Evolutionary conservation across 2,113 vertebrate species (phyloP), one percentile per base, ranked within the genome.

Genomic region (Meleagris gallopavo): DNA sequence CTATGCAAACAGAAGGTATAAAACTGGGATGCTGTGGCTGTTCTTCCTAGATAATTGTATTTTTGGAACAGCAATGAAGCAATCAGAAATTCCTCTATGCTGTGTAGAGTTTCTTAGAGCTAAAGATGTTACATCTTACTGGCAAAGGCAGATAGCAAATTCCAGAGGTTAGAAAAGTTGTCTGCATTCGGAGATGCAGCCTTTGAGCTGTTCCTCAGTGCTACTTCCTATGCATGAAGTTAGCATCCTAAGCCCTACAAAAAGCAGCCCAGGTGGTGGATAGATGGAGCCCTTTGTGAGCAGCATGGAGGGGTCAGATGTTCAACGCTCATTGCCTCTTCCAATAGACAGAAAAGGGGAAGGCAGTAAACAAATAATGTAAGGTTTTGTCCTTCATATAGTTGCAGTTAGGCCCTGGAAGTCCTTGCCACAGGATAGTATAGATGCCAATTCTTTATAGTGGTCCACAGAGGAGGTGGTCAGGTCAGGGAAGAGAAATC

Each of bases 11-110:
- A 52, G 82, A 64, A 94, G 27, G 60, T 72, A 1, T 45, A 90
- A 90, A 14, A 55, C 52, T 48, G 76, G 76, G 79, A 91, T 73
- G 34, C 76, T 21, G 57, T 30, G 57, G n/a, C 69, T 90, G 61
- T 45, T 95, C 83, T 43, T 90, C 62, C 61, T 27, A 95, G 91
- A 93, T 88, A 86, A 91, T 91, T 86, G 24, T 64, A 78, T 86
- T 90, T 94, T 93, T 71, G 43, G 69, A 69, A 93, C 74, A 57
- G 52, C 61, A 94, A 54, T 77, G 79, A 93, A 84, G 93, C 61
- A 93, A 75, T 77, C 16, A 65, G 70, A 48, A 30, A 46, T 86
- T 77, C 57, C 40, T 55, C 72, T 36, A 30, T 0, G 0, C 4
- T 0, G 36, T 25, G 38, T 52, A 86, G 80, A 65, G 66, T 54